Percentiles rank a stretch among this genome's conserved stretches.
Evolutionary conservation across 1,140 invertebrate species (phyloP).

Genomic region (Trypoxylus dichotomus): DNA sequence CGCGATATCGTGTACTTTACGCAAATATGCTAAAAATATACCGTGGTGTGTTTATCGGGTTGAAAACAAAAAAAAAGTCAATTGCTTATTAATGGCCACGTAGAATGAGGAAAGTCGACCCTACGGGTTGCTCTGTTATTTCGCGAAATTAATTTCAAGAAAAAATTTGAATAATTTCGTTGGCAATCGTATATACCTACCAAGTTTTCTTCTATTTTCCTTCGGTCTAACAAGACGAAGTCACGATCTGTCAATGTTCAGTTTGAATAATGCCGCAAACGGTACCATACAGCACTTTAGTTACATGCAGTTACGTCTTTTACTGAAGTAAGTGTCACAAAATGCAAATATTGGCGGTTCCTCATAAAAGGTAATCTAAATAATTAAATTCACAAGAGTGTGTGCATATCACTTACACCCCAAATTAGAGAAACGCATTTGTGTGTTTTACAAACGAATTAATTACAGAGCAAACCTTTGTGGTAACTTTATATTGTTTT

Average conservation of each 20-base stretch:
- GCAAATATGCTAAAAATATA: not conserved
- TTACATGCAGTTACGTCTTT: no score
- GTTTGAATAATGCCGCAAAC: no score
- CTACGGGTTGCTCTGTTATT: not conserved
- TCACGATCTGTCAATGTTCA: not conserved
- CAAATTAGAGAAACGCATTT: no score
- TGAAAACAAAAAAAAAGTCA: not conserved
- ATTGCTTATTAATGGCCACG: not conserved
- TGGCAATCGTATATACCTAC: not conserved
- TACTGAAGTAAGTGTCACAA: no score
- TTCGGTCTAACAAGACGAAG: not conserved
- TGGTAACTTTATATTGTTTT: no score
- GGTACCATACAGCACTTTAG: no score
- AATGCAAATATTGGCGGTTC: no score
- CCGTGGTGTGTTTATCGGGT: not conserved
- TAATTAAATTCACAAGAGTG: no score
- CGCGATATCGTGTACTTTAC: not conserved
- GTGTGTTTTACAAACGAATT: no score
- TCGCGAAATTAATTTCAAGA: not conserved
- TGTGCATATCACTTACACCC: no score
- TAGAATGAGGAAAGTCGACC: not conserved
- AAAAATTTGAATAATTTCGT: not conserved
- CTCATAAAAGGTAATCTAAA: no score
- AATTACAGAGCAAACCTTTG: no score
- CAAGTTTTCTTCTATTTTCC: not conserved